Base-by-base conservation (phyloP, 2,888 invertebrate species). In the Amblyteles armatorius region DNA sequence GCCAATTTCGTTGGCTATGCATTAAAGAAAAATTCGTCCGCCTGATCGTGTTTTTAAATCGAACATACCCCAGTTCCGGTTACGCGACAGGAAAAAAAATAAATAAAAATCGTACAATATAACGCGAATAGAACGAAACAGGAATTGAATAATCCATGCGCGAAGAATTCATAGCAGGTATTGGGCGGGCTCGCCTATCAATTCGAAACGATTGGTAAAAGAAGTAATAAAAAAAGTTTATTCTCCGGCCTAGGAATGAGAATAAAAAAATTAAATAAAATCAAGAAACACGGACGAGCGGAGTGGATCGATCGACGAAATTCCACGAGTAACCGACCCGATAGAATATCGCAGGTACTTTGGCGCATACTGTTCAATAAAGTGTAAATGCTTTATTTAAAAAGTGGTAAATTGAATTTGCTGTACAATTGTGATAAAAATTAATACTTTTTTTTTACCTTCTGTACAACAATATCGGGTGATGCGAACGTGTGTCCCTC, bases 271-370 rank as follows among this genome's bases (percentile, higher is more conserved):
- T 3, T 19, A 33, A 52, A 36, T 52, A 76, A 71, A 29, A 29
- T 29, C 29, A 5, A 29, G 29, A 29, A 29, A 29, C 29, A 40
- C 74, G 65, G 63, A 79, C 57, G 16, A 72, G 52, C 63, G n/a
- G 68, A 78, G 60, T 80, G 76, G 40, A 78, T 78, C 68, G 84
- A 84, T 84, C 78, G 52, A 79, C 81, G 74, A 80, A 77, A 84
- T 81, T 69, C 60, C 52, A 60, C 77, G 55, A 84, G 72, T 68
- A 55, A 71, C 63, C 48, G 29, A 44, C 36, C 5, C 26, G 60
- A 40, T 22, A 52, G 60, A 16, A 16, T 63, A 29, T 63, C 9
- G 5, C 5, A n/a, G 4, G 33, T 50, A 40, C 40, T n/a, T 65
- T 65, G 6, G 60, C 36, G n/a, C 9, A 33, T 33, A 6, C 33